Percentiles rank a stretch among this genome's conserved stretches.
Conservation (phyloP, 1,140 invertebrate genomes). For the Bombus cullumanus region DNA sequence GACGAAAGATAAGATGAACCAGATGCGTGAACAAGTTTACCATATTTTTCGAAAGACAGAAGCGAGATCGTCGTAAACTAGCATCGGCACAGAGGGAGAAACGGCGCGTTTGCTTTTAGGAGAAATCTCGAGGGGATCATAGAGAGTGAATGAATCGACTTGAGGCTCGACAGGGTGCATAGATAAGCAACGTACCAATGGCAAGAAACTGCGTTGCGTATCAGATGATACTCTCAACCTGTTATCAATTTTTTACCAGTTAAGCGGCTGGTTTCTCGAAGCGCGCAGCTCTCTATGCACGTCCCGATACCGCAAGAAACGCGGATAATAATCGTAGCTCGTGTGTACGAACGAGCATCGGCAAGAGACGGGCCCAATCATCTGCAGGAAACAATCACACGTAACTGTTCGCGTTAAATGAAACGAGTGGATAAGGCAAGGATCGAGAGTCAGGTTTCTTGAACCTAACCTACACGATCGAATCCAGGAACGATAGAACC, state of each 20-base stretch:
- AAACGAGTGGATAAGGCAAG: neutral
- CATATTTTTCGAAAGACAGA: neutral
- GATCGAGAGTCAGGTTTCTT: neutral
- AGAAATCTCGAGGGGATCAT: neutral
- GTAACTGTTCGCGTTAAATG: slow-evolving; percentile 38
- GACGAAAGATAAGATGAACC: neutral
- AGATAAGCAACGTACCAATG: neutral
- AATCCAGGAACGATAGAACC: neutral
- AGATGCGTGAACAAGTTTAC: neutral
- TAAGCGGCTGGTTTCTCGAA: neutral
- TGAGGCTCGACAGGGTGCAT: neutral
- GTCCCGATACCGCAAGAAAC: slow-evolving; percentile 14
- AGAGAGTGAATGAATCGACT: neutral
- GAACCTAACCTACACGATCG: neutral
- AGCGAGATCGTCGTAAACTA: too few relatives aligned
- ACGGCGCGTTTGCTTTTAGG: neutral
- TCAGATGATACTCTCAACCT: slow-evolving; percentile 53
- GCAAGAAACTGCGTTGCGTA: slow-evolving; percentile 28
- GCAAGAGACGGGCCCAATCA: slow-evolving; percentile 7
- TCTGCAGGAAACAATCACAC: slow-evolving; percentile 31
- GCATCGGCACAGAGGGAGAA: neutral
- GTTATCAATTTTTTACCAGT: slow-evolving; percentile 5
- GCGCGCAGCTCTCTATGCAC: neutral
- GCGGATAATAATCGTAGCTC: slow-evolving; percentile 38
- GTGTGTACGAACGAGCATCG: neutral